These are phyloP conservation scores for Aricia artaxerxes DNA, from an alignment of 2,888 invertebrate genomes.

Conservation along the genomic window DNA sequence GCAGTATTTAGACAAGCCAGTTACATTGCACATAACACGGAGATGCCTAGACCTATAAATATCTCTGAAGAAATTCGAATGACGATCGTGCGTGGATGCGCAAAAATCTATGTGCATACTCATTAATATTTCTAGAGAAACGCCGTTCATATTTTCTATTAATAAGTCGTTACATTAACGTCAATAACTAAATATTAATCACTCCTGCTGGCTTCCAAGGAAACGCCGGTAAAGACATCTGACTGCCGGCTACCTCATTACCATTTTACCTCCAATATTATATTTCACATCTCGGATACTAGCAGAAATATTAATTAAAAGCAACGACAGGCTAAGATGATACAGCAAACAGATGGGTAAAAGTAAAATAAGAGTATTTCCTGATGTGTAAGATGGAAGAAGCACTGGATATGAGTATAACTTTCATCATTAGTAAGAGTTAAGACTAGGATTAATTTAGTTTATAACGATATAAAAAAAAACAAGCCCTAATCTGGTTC, in stretches of 20 bases:
- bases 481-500: too few species aligned
- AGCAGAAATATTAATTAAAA: constrained; percentile 59
- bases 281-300: constrained; percentile 51
- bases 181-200: constrained; percentile 1
- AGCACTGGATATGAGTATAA: not conserved
- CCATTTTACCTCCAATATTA: constrained; percentile 50
- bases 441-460: not conserved
- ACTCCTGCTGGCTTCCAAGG: not conserved
- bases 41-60: too few species aligned
- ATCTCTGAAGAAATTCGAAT: too few species aligned
- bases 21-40: too few species aligned
- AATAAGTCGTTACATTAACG: not conserved
- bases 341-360: constrained; percentile 29
- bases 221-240: constrained; percentile 32
- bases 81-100: too few species aligned
- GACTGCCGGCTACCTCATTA: constrained; percentile 43
- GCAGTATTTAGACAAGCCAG: too few species aligned
- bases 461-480: too few species aligned
- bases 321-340: constrained; percentile 38
- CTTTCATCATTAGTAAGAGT: not conserved
- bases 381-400: not conserved
- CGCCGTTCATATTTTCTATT: not conserved
- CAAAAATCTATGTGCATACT: not conserved
- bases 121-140: not conserved
- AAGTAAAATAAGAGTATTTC: not conserved